These are phyloP conservation scores for Chiloscyllium punctatum DNA, from an alignment of 2,797 vertebrate genomes.

Conservation along the genomic window DNA sequence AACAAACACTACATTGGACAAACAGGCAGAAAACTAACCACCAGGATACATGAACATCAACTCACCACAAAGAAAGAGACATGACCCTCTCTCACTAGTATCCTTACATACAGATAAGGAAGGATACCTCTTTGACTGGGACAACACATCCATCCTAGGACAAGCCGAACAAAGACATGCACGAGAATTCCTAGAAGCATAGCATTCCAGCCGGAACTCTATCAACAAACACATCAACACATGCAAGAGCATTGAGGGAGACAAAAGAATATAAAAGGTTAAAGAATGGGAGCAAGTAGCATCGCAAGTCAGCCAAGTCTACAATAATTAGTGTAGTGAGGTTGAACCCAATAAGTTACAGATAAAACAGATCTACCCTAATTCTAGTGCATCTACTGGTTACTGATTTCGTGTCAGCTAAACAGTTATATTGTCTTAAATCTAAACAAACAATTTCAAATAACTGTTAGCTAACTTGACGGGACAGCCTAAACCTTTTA, in stretches of 20 bases:
- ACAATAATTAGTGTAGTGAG: not conserved
- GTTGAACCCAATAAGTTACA: not conserved
- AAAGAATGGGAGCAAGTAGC: not conserved
- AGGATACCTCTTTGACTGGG: too few species aligned
- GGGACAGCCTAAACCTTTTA: not conserved
- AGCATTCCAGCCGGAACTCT: too few species aligned
- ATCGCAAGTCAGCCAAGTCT: not conserved
- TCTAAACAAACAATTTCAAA: not conserved
- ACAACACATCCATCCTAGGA: too few species aligned
- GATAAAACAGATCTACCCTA: not conserved
- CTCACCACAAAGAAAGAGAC: too few species aligned
- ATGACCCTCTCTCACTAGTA: too few species aligned
- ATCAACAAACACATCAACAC: too few species aligned
- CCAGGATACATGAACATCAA: too few species aligned
- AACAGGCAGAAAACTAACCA: too few species aligned
- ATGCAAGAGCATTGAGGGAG: not conserved
- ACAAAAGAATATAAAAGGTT: not conserved
- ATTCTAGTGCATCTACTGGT: not conserved
- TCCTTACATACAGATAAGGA: too few species aligned
- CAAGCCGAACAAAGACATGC: too few species aligned
- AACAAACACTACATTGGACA: too few species aligned
- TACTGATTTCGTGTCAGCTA: not conserved
- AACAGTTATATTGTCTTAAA: not conserved
- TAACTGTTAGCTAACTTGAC: not conserved
- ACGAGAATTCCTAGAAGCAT: too few species aligned